phyloP scores from a whole-genome alignment of 2,797 vertebrate species.

The Thripadectes ignobilis region DNA sequence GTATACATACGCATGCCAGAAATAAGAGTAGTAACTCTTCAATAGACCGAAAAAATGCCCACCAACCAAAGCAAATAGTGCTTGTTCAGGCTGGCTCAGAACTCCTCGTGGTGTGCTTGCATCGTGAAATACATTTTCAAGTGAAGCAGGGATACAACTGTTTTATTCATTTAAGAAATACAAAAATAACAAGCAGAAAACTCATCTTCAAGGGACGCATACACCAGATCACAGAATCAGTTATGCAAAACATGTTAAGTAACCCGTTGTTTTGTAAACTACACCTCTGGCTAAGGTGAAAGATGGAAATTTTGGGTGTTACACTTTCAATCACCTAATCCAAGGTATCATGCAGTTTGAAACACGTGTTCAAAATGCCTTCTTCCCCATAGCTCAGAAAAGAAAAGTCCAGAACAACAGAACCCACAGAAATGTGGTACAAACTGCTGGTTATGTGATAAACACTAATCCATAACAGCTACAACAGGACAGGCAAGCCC shows the following conservation, averaged over 20 bases:
- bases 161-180: conserved; percentile 1
- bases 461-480: neutral
- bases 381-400: neutral
- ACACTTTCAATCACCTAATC: neutral
- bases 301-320: neutral
- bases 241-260: neutral
- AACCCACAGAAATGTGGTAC: neutral
- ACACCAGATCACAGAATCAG: neutral
- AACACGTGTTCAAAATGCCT: neutral
- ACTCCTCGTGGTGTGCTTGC: neutral
- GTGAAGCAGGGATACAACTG: neutral
- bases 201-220: neutral
- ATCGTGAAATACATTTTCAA: neutral
- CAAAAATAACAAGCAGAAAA: neutral
- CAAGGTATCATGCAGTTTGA: neutral
- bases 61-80: neutral
- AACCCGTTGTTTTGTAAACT: neutral
- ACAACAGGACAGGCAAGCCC: neutral
- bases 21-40: neutral
- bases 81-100: neutral
- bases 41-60: neutral
- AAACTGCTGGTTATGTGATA: neutral
- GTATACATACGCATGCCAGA: neutral
- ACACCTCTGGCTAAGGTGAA: neutral
- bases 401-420: accelerated